Evolutionary conservation across 2,888 invertebrate genomes (phyloP), one percentile per base, ranked within the genome.

Genomic region (Sarcophaga variegata): DNA sequence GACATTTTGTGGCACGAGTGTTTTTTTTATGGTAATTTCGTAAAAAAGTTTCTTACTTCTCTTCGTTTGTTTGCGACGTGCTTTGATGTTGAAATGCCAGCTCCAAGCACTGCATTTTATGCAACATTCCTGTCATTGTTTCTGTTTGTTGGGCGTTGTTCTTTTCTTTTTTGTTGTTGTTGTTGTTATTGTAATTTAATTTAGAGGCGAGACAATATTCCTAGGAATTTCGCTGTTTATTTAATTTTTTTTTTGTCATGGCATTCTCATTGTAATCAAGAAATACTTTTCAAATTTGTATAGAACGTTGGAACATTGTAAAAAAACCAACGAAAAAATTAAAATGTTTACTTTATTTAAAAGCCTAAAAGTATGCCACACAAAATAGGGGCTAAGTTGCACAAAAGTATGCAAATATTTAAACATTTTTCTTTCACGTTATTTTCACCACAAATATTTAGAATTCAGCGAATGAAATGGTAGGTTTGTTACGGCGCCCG

Each of bases 11-110:
- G 74, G 74, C 64, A 78, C 37, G 2, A 2, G 37, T 60, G 74
- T 54, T 54, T 17, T 54, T 2, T 86, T 74, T 70, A 78, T 83
- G 81, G 77, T 81, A 83, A 83, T 81, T 80, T 80, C 66, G 47
- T 80, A 4, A 60, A 70, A 71, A 20, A 4, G 0, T 27, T 27
- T 66, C 67, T 66, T 62, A 10, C 37, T 22, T 11, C 6, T n/a
- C 5, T 54, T 54, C 17, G 5, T 54, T 27, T 60, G 4, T 74
- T 22, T 74, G 22, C 60, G 37, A 45, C 59, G 20, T 37, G 14
- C 47, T 47, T 20, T 71, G 20, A n/a, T 22, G 20, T 6, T 6
- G 8, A 2, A 12, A 66, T 47, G n/a, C 10, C 17, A 20, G 14
- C 22, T 62, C 10, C 22, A n/a, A 20, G n/a, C 17, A 47, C 54